Base-by-base conservation (phyloP, 2,888 invertebrate species). In the Spodoptera picta region DNA sequence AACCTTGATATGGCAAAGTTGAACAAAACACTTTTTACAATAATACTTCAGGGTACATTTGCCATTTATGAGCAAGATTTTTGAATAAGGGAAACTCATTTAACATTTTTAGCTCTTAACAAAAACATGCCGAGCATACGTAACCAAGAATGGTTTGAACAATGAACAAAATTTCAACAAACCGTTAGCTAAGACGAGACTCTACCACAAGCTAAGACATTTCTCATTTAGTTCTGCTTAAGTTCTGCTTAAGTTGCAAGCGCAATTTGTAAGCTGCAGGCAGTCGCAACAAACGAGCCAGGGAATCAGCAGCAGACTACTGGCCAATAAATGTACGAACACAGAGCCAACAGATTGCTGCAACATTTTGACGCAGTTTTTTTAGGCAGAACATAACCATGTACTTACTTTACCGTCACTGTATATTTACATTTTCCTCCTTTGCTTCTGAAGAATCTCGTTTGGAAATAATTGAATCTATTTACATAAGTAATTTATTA, bases 151-250 rank as follows among this genome's bases (percentile, higher is more conserved):
- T 36, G 31, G 43, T 50, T 49, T 12, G 2, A 60, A 60, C 60
- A 60, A 59, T 65, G 49, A 74, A 70, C 60, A 55, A 45, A 70
- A 67, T 63, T 65, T 69, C 56, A 48, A 63, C 60, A 72, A 72
- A 75, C 60, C 58, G 59, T 69, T 59, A 49, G 19, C 48, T 60
- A 51, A 59, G 60, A 67, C 60, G 63, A 52, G 62, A 64, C 63
- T 64, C 55, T 36, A 57, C 63, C 60, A 56, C 58, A 58, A 70
- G 47, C 61, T 52, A 70, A 70, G 55, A 47, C 23, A 65, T 65
- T 69, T 65, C 65, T 65, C 69, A 72, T 73, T 69, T 52, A 51
- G 65, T 36, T 41, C 31, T 47, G 52, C n/a, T n/a, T n/a, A n/a
- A n/a, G n/a, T 73, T 57, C 50, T 60, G 58, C 54, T 60, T 65